Evolutionary conservation across 2,113 vertebrate genomes (phyloP).

Genomic region (Kryptolebias marmoratus): DNA sequence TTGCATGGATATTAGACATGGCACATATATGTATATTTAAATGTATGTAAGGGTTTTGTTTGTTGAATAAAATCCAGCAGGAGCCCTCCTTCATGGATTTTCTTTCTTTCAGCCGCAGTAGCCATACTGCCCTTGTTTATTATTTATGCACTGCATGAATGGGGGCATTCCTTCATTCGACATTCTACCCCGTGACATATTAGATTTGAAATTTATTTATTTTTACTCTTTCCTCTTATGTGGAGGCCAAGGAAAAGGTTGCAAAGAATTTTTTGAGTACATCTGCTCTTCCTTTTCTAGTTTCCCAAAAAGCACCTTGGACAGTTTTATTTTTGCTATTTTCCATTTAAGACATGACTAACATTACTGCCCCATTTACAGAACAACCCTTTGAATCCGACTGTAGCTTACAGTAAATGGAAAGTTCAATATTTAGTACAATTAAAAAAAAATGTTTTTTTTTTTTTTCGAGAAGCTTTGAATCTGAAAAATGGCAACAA

Average conservation of each 20-base stretch:
- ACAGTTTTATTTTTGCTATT: background rate
- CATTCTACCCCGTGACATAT: conserved; percentile 17
- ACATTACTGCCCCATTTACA: background rate
- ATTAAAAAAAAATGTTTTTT: background rate
- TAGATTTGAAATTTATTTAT: conserved; percentile 23
- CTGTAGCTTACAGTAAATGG: background rate
- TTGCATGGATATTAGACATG: conserved; percentile 28
- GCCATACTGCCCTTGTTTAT: conserved; percentile 40
- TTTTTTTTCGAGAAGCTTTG: background rate
- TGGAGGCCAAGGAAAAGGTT: conserved; percentile 12
- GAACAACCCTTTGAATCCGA: background rate
- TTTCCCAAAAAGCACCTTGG: background rate
- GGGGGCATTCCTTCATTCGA: conserved; percentile 30
- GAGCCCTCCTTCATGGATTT: conserved; percentile 17
- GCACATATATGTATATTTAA: background rate
- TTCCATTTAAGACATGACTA: background rate
- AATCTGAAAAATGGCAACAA: background rate
- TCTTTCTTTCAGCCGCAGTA: conserved; percentile 23
- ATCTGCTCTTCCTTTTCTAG: background rate
- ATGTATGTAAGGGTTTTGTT: conserved; percentile 2
- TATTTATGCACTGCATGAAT: conserved; percentile 58
- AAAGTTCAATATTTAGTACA: background rate
- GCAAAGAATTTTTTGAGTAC: conserved; percentile 1
- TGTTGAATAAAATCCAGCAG: conserved; percentile 13
- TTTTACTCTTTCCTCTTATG: conserved; percentile 15